Base-by-base conservation (phyloP, 2,113 vertebrate genomes). In the Ivindomyrus marchei region DNA sequence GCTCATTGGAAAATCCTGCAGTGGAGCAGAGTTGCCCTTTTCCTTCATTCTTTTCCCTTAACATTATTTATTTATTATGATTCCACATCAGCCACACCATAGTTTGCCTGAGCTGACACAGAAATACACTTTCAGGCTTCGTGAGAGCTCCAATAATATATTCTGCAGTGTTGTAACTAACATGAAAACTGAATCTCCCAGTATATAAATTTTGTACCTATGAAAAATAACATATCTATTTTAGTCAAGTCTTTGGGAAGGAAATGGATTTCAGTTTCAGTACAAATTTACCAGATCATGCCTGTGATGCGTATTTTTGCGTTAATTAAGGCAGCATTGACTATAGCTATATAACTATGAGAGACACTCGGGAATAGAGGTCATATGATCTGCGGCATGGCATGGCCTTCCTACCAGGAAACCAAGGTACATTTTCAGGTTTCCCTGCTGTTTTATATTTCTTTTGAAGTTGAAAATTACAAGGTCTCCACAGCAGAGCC, bases 391-490 rank as follows among this genome's bases (percentile, higher is more conserved):
- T 85, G 21, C 19, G 13, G 21, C 3, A 45, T 42, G 19, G 19
- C 27, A 31, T 0, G 0, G 19, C 24, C 46, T 85, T 85, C 9
- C 45, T 85, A 85, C 45, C 45, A 47, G 83, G 36, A 85, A 46
- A 47, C 21, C 9, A n/a, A 46, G 83, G 17, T 46, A 46, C 45
- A 11, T 85, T 85, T 84, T 85, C 45, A 85, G 19, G 45, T 85
- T 24, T 47, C 21, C 83, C 83, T 85, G 83, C 83, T 85, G 83
- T 85, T 85, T 85, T 85, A 85, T 85, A 85, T 24, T 85, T 47
- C 83, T 85, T 85, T 85, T 85, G 83, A 85, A 85, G 42, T 85
- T 46, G 83, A 49, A 85, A 85, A 85, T 85, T 85, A 85, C 77
- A 85, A 85, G 83, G 83, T 47, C 45, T 85, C 39, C 39, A 47